Evolutionary conservation across 1,140 invertebrate genomes (phyloP).

Genomic region (Pseudomyrmex sp.): DNA sequence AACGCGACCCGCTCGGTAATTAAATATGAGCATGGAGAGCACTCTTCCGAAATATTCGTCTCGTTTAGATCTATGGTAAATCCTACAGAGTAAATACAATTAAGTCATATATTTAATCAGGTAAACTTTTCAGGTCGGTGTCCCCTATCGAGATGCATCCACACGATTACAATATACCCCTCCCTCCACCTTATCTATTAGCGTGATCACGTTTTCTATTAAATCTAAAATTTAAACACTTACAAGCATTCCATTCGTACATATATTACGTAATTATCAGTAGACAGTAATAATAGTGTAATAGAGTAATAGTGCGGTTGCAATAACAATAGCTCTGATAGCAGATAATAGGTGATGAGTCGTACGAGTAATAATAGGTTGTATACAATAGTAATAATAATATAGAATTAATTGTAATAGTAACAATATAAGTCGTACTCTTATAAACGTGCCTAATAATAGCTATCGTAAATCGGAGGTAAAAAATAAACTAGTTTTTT

Average conservation of each 20-base stretch:
- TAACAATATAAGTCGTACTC: conserved; percentile 74
- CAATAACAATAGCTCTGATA: conserved; percentile 61
- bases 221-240: conserved; percentile 77
- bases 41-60: conserved; percentile 77
- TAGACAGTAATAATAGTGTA: conserved; percentile 75
- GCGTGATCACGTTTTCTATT: conserved; percentile 70
- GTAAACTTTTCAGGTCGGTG: conserved; percentile 84
- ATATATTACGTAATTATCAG: conserved; percentile 71
- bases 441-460: conserved; percentile 72
- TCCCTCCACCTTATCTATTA: conserved; percentile 75
- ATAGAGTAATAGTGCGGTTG: conserved; percentile 65
- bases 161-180: conserved; percentile 67
- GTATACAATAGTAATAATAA: conserved; percentile 69
- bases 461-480: conserved; percentile 75
- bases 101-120: conserved; percentile 86
- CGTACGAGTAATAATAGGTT: conserved; percentile 67
- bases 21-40: conserved; percentile 81
- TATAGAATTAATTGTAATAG: conserved; percentile 77
- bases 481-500: conserved; percentile 76
- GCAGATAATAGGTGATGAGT: conserved; percentile 68
- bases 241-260: conserved; percentile 73
- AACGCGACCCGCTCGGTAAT: conserved; percentile 79
- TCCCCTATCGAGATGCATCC: conserved; percentile 77
- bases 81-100: conserved; percentile 85
- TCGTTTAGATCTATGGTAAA: conserved; percentile 84